A percentile compares a stretch with the other conserved stretches of the same genome.
These are phyloP conservation scores for Heliothis peltigera DNA, from an alignment of 2,888 invertebrate genomes.

Conservation along the genomic window DNA sequence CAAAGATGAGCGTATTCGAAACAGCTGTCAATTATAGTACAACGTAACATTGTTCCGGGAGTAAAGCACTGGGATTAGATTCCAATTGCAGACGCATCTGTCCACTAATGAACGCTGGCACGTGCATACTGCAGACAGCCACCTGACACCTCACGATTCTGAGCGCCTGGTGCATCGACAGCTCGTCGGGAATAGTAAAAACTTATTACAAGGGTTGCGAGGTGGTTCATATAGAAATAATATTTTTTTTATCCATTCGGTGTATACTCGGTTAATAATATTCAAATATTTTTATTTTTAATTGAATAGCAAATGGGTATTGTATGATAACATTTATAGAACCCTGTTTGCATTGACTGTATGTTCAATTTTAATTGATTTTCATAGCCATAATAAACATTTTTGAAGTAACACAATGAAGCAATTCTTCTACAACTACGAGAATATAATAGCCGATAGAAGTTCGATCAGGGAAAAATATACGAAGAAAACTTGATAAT, in stretches of 20 bases:
- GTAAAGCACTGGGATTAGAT: constrained; percentile 79
- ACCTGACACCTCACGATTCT: constrained; percentile 71
- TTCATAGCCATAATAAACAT: too few relatives aligned
- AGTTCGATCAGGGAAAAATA: constrained; percentile 38
- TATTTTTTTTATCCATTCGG: background rate
- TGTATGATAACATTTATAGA: too few relatives aligned
- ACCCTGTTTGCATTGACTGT: too few relatives aligned
- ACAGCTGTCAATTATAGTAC: constrained; percentile 74
- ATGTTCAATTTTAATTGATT: too few relatives aligned
- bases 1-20: constrained; percentile 66
- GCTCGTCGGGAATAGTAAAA: constrained; percentile 27
- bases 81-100: constrained; percentile 81
- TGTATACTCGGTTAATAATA: too few relatives aligned
- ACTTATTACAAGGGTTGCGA: constrained; percentile 7
- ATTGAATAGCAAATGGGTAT: too few relatives aligned
- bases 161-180: constrained; percentile 39
- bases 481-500: constrained; percentile 39
- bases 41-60: constrained; percentile 70
- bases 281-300: too few relatives aligned
- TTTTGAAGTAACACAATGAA: background rate
- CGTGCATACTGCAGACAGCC: constrained; percentile 71
- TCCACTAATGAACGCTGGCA: constrained; percentile 77
- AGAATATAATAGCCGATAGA: constrained; percentile 32
- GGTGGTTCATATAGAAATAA: background rate
- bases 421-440: constrained; percentile 46